Conservation (phyloP, 2,888 invertebrate genomes). For the Strigamia maritima region DNA sequence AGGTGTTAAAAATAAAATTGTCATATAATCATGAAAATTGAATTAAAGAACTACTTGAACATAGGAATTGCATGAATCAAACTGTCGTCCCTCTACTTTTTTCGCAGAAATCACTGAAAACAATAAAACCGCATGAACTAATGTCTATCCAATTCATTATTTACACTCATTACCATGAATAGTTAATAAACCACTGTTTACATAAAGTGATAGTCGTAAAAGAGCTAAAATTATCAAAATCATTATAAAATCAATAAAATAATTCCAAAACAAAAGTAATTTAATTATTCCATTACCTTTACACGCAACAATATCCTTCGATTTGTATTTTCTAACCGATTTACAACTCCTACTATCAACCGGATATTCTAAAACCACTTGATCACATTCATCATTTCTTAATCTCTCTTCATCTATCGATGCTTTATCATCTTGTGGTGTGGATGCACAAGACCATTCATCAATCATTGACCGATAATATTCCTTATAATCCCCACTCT, state of each 20-base stretch:
- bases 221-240: neutral
- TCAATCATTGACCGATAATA: neutral
- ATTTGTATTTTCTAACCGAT: neutral
- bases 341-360: neutral
- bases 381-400: neutral
- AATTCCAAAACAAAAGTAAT: neutral
- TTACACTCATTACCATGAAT: slow-evolving; percentile 15
- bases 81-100: neutral
- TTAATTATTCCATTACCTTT: neutral
- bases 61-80: neutral
- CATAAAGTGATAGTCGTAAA: neutral
- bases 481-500: neutral
- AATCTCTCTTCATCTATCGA: neutral
- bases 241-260: neutral
- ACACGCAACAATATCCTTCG: slow-evolving; percentile 24
- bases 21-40: neutral
- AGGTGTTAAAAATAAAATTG: neutral
- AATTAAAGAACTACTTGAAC: neutral
- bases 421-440: neutral
- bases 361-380: neutral
- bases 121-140: neutral
- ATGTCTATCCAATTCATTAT: neutral
- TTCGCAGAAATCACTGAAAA: neutral
- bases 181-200: slow-evolving; percentile 2
- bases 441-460: neutral